Evolutionary conservation across 2,888 invertebrate genomes (phyloP).

Genomic region (Noctuana brunneofusca): DNA sequence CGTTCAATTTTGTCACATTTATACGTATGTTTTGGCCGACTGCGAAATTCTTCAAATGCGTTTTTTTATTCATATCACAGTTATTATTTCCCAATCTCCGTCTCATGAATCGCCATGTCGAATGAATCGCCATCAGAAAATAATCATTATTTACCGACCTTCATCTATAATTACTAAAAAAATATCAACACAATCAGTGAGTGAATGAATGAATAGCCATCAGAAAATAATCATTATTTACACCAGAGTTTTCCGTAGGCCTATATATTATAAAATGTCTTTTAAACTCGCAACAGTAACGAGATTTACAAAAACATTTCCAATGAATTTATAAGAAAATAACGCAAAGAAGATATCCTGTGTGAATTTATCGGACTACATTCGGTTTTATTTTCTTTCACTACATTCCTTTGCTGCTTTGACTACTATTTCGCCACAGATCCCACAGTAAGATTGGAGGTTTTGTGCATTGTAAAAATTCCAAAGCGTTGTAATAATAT

Average conservation of each 20-base stretch:
- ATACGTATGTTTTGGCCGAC: slow-evolving; percentile 38
- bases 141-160: too few species aligned
- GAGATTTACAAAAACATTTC: slow-evolving; percentile 25
- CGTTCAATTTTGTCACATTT: slow-evolving; percentile 43
- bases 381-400: slow-evolving; percentile 41
- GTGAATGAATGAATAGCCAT: too few species aligned
- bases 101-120: too few species aligned
- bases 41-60: too few species aligned
- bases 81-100: too few species aligned
- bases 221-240: too few species aligned
- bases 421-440: slow-evolving; percentile 5
- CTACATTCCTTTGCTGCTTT: slow-evolving; percentile 29
- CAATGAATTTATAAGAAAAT: slow-evolving; percentile 37
- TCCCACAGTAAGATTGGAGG: slow-evolving; percentile 3
- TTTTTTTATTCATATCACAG: too few species aligned
- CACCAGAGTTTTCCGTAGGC: too few species aligned
- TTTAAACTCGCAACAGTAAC: slow-evolving; percentile 36
- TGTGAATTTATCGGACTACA: slow-evolving; percentile 41
- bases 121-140: too few species aligned
- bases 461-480: slow-evolving; percentile 6
- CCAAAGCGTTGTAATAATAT: background rate
- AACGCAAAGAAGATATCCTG: slow-evolving; percentile 40
- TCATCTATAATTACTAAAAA: too few species aligned
- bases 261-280: too few species aligned
- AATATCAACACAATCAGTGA: too few species aligned